Evolutionary conservation across 2,113 vertebrate genomes (phyloP).

Genomic region (Microcebus lehilahytsara): DNA sequence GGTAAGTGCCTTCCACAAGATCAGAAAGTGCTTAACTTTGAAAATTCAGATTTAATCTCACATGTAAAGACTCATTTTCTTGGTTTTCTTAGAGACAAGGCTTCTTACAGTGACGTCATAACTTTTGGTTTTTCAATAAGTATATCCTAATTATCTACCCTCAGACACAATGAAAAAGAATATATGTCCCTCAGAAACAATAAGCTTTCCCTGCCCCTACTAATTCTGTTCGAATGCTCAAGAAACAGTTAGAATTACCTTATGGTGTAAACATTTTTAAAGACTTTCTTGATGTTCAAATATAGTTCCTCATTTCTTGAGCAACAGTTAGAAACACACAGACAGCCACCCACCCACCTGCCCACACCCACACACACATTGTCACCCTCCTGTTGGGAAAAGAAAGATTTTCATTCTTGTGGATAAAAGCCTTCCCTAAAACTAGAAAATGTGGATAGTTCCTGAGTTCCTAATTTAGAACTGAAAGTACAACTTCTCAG

Average conservation of each 20-base stretch:
- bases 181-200: not conserved
- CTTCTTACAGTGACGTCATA: not conserved
- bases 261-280: not conserved
- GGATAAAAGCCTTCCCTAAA: not conserved
- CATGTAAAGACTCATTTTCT: not conserved
- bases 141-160: not conserved
- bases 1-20: not conserved
- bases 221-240: not conserved
- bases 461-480: not conserved
- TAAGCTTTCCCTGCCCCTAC: not conserved
- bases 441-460: not conserved
- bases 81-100: not conserved
- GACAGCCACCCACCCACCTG: no score
- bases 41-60: not conserved
- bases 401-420: not conserved
- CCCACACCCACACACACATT: not conserved
- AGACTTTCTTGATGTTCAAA: not conserved
- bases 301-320: not conserved
- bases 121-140: not conserved
- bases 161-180: not conserved
- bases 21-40: not conserved
- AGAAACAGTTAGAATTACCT: not conserved
- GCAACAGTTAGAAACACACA: not conserved
- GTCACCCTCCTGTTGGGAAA: constrained; percentile 60
- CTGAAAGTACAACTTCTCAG: not conserved